A percentile compares a stretch with the other conserved stretches of the same genome.
Conservation (phyloP, 2,113 vertebrate species). For the Psilopsiagon aymara region DNA sequence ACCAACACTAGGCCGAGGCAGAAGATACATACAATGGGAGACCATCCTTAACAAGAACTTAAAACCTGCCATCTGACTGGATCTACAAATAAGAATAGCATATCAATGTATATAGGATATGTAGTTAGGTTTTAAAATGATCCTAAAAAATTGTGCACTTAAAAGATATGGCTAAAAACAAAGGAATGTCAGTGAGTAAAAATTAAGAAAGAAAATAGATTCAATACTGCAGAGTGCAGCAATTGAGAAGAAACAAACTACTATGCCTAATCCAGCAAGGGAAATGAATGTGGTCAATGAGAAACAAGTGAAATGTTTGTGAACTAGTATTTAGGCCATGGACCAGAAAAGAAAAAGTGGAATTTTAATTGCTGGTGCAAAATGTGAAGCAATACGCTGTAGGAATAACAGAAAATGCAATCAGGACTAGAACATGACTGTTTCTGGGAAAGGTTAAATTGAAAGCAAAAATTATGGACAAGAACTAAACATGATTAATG, state of each 20-base stretch:
- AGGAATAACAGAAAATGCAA: not conserved
- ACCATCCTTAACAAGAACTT: not conserved
- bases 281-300: conserved; percentile 38
- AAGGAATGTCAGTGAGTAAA: not conserved
- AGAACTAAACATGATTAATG: not conserved
- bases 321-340: not conserved
- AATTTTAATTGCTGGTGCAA: conserved; percentile 19
- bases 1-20: not conserved
- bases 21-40: not conserved
- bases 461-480: not conserved
- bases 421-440: not conserved
- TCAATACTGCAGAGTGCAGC: not conserved
- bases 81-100: not conserved
- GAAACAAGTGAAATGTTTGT: conserved; percentile 35
- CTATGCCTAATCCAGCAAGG: not conserved
- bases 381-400: not conserved
- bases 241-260: conserved; percentile 27
- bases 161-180: not conserved
- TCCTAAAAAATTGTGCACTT: not conserved
- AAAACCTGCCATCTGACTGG: not conserved
- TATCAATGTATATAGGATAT: not conserved
- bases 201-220: not conserved
- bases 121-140: not conserved
- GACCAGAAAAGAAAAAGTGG: not conserved
- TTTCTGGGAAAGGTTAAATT: not conserved